Evolutionary conservation across 2,113 vertebrate species (phyloP).

Genomic region (Phaethornis superciliosus): DNA sequence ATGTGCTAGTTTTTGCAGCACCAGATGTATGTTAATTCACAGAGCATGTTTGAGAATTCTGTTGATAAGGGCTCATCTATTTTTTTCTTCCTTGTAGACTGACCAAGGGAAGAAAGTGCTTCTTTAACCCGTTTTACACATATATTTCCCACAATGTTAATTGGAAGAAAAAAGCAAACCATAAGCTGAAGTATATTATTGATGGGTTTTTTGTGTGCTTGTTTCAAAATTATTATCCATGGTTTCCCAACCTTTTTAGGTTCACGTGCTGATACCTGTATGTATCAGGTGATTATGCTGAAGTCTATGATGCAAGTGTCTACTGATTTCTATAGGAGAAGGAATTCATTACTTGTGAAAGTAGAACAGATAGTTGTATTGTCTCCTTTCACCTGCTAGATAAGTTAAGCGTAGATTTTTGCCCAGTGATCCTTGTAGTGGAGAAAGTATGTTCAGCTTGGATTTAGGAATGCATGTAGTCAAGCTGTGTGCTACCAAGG

Average conservation of each 20-base stretch:
- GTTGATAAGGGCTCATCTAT: not conserved
- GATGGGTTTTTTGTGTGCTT: not conserved
- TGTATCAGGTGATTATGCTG: not conserved
- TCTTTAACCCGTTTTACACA: not conserved
- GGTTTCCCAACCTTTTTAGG: not conserved
- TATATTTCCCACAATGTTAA: not conserved
- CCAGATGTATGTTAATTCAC: constrained; percentile 25
- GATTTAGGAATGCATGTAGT: not conserved
- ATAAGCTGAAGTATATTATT: not conserved
- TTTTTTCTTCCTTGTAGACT: not conserved
- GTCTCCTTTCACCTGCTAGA: not conserved
- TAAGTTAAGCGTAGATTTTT: not conserved
- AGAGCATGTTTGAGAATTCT: not conserved
- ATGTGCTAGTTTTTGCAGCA: not conserved
- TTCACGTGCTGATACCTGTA: not conserved
- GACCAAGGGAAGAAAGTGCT: not conserved
- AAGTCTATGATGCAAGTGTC: not conserved
- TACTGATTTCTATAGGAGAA: not conserved
- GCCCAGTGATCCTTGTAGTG: not conserved
- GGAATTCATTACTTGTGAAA: not conserved
- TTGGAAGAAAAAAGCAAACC: not conserved
- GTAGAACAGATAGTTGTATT: not conserved
- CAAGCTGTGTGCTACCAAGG: not conserved
- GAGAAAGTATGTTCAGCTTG: not conserved
- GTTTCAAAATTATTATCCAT: not conserved